phyloP scores from a whole-genome alignment of 2,888 invertebrate genomes.

The Luffia ferchaultella region DNA sequence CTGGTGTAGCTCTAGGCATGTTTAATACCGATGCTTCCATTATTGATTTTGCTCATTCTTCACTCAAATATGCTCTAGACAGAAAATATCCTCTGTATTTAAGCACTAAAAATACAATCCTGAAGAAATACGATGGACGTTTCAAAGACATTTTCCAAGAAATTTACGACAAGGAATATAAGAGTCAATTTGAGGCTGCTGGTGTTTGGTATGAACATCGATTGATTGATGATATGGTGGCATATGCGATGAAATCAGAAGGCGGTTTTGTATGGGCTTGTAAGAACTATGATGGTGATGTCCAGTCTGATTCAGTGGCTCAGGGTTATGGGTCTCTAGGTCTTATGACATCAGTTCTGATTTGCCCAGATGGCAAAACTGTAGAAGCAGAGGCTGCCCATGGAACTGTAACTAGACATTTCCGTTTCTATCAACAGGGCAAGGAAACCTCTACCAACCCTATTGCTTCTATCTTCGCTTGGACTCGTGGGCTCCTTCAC shows the following conservation, averaged over 20 bases:
- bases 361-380: conserved; percentile 98
- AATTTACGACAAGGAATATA: conserved; percentile 91
- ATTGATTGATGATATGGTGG: conserved; percentile 99
- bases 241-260: conserved; percentile 96
- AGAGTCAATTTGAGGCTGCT: conserved; percentile 80
- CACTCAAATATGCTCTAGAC: conserved; percentile 88
- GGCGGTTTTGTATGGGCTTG: conserved; percentile 99
- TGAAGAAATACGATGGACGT: conserved; percentile 95
- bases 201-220: conserved; percentile 98
- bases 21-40: conserved; percentile 97
- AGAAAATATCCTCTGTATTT: conserved; percentile 90
- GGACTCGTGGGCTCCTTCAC: conserved; percentile 94
- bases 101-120: conserved; percentile 96
- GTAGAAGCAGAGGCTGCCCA: conserved; percentile 99
- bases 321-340: conserved; percentile 97
- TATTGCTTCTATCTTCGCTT: conserved; percentile 98
- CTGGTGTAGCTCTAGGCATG: conserved; percentile 95
- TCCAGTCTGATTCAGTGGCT: conserved; percentile 97
- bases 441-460: conserved; percentile 99
- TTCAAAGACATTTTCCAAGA: conserved; percentile 98
- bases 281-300: conserved; percentile 99
- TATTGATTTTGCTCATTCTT: conserved; percentile 92
- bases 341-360: conserved; percentile 96
- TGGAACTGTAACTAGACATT: conserved; percentile 95
- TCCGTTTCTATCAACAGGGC: conserved; percentile 88